Evolutionary conservation across 1,140 invertebrate species (phyloP), one percentile per base, ranked within the genome.

Genomic region (Pygmarrhopalites habei): DNA sequence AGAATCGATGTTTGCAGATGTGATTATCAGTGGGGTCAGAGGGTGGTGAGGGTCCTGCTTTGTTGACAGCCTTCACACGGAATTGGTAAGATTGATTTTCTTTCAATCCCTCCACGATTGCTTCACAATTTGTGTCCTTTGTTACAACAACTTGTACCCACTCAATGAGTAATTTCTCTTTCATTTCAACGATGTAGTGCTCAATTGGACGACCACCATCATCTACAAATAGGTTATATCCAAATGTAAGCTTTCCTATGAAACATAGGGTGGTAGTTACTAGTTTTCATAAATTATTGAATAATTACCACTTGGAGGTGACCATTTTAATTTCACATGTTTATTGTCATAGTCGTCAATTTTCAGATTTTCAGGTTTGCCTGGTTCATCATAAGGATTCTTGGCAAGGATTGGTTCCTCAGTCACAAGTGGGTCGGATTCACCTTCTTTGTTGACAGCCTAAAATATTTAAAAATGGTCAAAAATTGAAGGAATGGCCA

Each of bases 361-460:
- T 41, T 87, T 85, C 4, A 94, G 94, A 74, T 93, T 92, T 35
- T 89, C 85, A 35, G 95, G 94, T 68, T 87, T 84, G 65, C 84
- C 85, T 67, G 90, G 90, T 68, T 90, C 89, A 74, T 92, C 89
- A 73, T 97, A 99, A 57, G 95, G 95, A 83, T 98, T 98, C 75
- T 92, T 97, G 29, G 95, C 95, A 30, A 86, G 67, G 69, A 95
- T 92, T 3, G 87, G 79, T 70, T 92, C 90, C 14, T 87, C 86
- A 28, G 92, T 92, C 75, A 94, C 90, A 46, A 98, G 77, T 26
- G 96, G 92, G 71, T 98, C 94, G 0, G 95, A 95, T 79, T 95
- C 89, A 1, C 96, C 96, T 79, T 98, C 96, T 74, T 97, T 97
- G 76, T 99, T 99, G 30, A 95, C 89, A 30, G 96, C 96, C 72